phyloP scores from a whole-genome alignment of 2,797 vertebrate species.

The Sternarchorhynchus goeldii region DNA sequence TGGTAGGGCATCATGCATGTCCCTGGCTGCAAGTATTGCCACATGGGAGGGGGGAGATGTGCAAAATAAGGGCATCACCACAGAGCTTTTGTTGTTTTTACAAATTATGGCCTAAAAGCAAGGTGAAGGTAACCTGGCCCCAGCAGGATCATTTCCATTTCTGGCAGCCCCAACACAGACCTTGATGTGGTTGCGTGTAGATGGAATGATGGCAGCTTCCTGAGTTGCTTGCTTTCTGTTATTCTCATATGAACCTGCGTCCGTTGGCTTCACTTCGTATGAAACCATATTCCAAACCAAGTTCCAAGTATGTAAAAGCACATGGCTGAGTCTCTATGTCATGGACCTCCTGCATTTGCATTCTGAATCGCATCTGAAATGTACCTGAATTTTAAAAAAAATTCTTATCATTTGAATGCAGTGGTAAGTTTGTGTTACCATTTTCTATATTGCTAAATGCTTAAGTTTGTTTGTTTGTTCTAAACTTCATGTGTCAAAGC shows the following conservation, averaged over 20 bases:
- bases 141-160: not conserved
- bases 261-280: too few relatives aligned
- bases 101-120: constrained; percentile 39
- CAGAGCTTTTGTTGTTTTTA: not conserved
- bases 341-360: too few relatives aligned
- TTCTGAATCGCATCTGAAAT: too few relatives aligned
- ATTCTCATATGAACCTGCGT: not conserved
- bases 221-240: not conserved
- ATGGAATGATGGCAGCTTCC: not conserved
- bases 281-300: too few relatives aligned
- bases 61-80: not conserved
- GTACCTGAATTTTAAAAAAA: too few relatives aligned
- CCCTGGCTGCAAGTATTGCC: not conserved
- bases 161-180: not conserved
- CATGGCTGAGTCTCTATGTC: too few relatives aligned
- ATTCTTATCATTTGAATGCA: too few relatives aligned
- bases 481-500: too few relatives aligned
- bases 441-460: too few relatives aligned
- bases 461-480: too few relatives aligned
- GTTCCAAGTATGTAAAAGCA: too few relatives aligned
- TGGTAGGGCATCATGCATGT: constrained; percentile 34
- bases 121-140: not conserved
- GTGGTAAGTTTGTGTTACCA: too few relatives aligned
- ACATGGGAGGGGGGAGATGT: constrained; percentile 5
- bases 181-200: not conserved